phyloP scores from a whole-genome alignment of 2,888 invertebrate genomes.

The Morpho achilles region DNA sequence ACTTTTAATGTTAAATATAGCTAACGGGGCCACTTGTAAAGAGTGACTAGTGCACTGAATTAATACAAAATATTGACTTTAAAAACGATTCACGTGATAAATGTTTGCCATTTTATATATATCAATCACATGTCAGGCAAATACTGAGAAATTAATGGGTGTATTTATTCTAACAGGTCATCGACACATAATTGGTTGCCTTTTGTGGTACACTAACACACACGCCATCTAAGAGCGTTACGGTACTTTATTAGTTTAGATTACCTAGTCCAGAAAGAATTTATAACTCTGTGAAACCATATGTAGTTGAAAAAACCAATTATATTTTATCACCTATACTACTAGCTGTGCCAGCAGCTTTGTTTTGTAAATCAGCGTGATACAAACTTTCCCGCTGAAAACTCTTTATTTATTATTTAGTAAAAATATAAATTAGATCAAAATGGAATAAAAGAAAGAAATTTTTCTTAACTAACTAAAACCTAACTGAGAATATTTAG shows the following conservation, averaged over 20 bases:
- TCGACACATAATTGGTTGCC: slow-evolving; percentile 31
- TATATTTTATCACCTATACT: not conserved
- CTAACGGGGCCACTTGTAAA: slow-evolving; percentile 6
- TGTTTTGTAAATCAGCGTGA: no score
- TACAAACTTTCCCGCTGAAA: no score
- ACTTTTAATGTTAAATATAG: not conserved
- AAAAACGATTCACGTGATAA: slow-evolving; percentile 11
- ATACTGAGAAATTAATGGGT: slow-evolving; percentile 29
- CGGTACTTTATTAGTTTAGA: slow-evolving; percentile 18
- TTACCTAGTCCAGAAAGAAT: not conserved
- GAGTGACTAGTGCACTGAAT: slow-evolving; percentile 25
- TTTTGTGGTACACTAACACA: slow-evolving; percentile 21
- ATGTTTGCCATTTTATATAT: slow-evolving; percentile 25
- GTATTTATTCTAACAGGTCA: slow-evolving; percentile 38
- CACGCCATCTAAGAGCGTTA: slow-evolving; percentile 15
- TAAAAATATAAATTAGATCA: no score
- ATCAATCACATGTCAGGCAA: slow-evolving; percentile 30
- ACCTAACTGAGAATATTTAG: no score
- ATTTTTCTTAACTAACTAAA: no score
- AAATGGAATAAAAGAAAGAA: no score
- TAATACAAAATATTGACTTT: slow-evolving; percentile 12
- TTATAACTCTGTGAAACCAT: not conserved
- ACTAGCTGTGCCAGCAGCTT: not conserved
- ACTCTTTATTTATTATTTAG: no score
- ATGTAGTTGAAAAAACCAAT: not conserved